phyloP scores from a whole-genome alignment of 35 echinoderm and acorn worm genomes.

The Ophiothrix spiculata region DNA sequence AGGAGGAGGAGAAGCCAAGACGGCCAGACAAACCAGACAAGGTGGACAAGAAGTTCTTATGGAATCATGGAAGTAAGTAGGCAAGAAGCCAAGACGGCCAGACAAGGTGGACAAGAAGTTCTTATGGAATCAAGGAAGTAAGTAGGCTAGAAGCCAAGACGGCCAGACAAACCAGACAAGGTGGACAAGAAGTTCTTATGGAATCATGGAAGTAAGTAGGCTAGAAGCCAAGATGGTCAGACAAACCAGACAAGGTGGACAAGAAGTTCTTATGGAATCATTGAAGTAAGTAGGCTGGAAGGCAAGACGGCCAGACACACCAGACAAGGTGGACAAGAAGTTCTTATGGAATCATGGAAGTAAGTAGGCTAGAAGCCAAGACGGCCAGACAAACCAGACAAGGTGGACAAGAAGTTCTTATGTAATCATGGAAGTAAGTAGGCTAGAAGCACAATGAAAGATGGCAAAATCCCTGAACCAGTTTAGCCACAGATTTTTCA shows the following conservation, averaged over 20 bases:
- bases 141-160: conserved; percentile 18
- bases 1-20: conserved; percentile 32
- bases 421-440: conserved; percentile 91
- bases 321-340: conserved; percentile 43
- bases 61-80: conserved; percentile 76
- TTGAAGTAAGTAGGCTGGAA: conserved; percentile 75
- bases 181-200: conserved; percentile 39
- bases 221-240: conserved; percentile 18
- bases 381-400: conserved; percentile 18
- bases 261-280: conserved; percentile 49
- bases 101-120: conserved; percentile 38
- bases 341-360: conserved; percentile 68
- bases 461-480: too few species aligned
- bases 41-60: conserved; percentile 39
- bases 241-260: conserved; percentile 33
- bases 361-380: conserved; percentile 41
- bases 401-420: conserved; percentile 82
- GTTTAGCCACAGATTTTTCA: too few species aligned
- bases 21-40: conserved; percentile 21
- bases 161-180: conserved; percentile 22
- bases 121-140: conserved; percentile 16
- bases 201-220: conserved; percentile 78
- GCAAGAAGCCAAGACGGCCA: too few species aligned
- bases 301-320: background rate
- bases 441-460: too few species aligned